Conservation (phyloP, 2,113 vertebrate genomes). For the Cavia aperea region DNA sequence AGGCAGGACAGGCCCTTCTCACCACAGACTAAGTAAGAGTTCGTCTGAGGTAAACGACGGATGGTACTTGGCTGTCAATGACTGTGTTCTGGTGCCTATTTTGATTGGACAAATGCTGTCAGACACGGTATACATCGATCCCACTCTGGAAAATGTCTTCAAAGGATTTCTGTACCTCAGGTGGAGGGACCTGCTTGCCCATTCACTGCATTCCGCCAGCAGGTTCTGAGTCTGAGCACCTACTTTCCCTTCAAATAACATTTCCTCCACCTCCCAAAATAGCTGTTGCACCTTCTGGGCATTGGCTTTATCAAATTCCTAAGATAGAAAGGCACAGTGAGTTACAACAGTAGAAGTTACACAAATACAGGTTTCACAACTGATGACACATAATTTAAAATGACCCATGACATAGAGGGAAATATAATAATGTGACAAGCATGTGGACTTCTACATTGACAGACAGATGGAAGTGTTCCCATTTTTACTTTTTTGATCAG, state of each 20-base stretch:
- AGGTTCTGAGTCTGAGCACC: conserved; percentile 77
- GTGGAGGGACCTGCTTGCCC: conserved; percentile 80
- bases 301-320: conserved; percentile 85
- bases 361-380: background rate
- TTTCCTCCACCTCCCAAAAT: conserved; percentile 84
- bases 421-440: background rate
- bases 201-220: conserved; percentile 80
- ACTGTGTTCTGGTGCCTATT: background rate
- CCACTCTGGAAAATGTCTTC: accelerated
- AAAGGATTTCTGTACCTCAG: conserved; percentile 75
- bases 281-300: conserved; percentile 81
- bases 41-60: background rate
- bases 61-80: background rate
- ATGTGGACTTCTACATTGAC: background rate
- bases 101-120: background rate
- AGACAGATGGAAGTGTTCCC: background rate
- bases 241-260: conserved; percentile 84
- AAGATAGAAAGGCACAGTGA: background rate
- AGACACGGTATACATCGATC: background rate
- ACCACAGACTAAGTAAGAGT: background rate
- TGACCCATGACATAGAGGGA: background rate
- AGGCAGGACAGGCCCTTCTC: accelerated
- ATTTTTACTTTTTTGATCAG: background rate
- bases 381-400: no score
- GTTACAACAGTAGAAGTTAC: background rate